A percentile compares a stretch with the other conserved stretches of the same genome.
Conservation (phyloP, 2,888 invertebrate species). For the Bellardia bayeri region DNA sequence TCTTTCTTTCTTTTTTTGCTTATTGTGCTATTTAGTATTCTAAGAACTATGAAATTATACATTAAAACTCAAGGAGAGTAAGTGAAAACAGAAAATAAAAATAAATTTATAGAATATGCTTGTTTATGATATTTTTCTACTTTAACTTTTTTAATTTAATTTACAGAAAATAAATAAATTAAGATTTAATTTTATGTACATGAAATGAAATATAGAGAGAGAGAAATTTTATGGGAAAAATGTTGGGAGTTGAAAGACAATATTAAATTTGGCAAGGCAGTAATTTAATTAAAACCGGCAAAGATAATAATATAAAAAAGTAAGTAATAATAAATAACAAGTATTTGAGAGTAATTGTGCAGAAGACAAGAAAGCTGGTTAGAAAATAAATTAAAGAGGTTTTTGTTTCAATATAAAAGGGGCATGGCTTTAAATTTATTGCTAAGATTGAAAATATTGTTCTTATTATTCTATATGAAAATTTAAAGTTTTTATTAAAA, state of each 20-base stretch:
- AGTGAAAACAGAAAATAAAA: background rate
- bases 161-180: slow-evolving; percentile 20
- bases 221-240: background rate
- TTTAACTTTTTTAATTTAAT: slow-evolving; percentile 17
- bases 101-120: background rate
- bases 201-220: slow-evolving; percentile 17
- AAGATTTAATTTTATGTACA: slow-evolving; percentile 15
- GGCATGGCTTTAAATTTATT: background rate
- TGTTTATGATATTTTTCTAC: background rate
- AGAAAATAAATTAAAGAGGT: background rate
- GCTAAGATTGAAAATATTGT: too few relatives aligned
- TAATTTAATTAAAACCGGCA: slow-evolving; percentile 13
- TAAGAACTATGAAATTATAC: slow-evolving; percentile 2
- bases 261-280: background rate
- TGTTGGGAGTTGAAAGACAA: background rate
- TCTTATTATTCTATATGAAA: too few relatives aligned
- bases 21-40: slow-evolving; percentile 10
- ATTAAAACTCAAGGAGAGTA: background rate
- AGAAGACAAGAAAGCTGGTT: background rate
- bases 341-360: background rate
- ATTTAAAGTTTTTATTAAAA: too few relatives aligned
- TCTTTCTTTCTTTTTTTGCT: background rate
- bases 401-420: background rate
- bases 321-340: slow-evolving; percentile 10
- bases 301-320: slow-evolving; percentile 22